Evolutionary conservation across 1,140 invertebrate genomes (phyloP), one percentile per base, ranked within the genome.

Genomic region (Drosophila ercepeae): DNA sequence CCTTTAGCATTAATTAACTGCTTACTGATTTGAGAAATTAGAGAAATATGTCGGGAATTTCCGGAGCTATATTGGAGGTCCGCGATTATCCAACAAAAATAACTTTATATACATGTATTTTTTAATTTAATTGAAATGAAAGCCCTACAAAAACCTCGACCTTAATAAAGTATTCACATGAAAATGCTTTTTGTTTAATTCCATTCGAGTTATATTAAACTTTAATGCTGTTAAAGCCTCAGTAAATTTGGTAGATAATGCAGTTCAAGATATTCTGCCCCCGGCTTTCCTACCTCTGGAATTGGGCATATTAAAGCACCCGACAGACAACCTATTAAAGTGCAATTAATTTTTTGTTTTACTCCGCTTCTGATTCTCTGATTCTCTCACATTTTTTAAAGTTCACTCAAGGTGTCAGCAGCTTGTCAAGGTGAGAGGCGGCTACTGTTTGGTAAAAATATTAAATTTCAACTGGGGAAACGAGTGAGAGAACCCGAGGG

Each of bases 11-110:
- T 86, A 86, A 86, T 86, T 86, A 86, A 88, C 81, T 88, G 68
- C 82, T 79, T 68, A 50, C 78, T 73, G 81, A 61, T 45, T 86
- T 65, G 73, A 69, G 63, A 86, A 86, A 82, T 86, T 88, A 88
- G 82, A 67, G 86, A 89, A 88, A 70, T 82, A 86, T 86, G 82
- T 68, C 69, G 88, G 82, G 82, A 86, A 86, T 86, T 88, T 86
- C 82, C 82, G 82, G 59, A 72, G 74, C 50, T 49, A 60, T 74
- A 59, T 69, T 65, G 74, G 68, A 18, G 59, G 50, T 82, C 65
- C 61, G 54, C 57, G 69, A 84, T 82, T 65, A 53, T 46, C 41
- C 34, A 44, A n/a, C 14, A 53, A 68, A n/a, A n/a, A n/a, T n/a
- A n/a, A n/a, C n/a, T n/a, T n/a, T n/a, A n/a, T n/a, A n/a, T n/a